Evolutionary conservation across 2,113 vertebrate genomes (phyloP).

Genomic region (Leucopternis melanops): DNA sequence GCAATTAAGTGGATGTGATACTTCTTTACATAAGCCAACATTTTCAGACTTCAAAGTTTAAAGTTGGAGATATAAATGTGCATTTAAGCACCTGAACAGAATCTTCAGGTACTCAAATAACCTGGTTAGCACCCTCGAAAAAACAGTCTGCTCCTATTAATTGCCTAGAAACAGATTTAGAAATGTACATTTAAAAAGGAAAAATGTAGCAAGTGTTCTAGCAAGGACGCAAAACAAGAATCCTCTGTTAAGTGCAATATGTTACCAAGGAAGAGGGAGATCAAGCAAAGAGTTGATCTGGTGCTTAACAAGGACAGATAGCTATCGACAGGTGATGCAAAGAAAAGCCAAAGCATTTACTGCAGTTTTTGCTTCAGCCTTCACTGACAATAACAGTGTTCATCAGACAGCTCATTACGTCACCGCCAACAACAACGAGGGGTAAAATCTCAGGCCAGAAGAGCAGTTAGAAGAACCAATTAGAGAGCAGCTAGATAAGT

Average conservation of each 20-base stretch:
- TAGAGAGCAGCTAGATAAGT: constrained; percentile 17
- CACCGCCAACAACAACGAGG: accelerated
- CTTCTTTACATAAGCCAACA: background rate
- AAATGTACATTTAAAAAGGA: background rate
- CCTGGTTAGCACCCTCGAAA: background rate
- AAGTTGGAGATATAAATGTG: background rate
- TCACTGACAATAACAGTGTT: background rate
- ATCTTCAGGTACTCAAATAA: background rate
- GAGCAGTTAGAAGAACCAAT: constrained; percentile 25
- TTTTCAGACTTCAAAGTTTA: background rate
- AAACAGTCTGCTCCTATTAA: background rate
- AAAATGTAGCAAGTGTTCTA: background rate
- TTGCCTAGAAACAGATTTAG: background rate
- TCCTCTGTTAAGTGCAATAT: background rate
- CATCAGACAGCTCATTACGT: background rate
- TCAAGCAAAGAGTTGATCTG: background rate
- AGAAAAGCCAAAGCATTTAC: background rate
- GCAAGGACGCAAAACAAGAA: background rate
- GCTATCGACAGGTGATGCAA: background rate
- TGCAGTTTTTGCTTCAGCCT: background rate
- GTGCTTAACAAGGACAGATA: background rate
- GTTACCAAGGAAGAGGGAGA: background rate
- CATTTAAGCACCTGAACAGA: background rate
- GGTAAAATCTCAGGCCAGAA: background rate
- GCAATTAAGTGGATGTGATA: background rate